Base-by-base conservation (phyloP, 2,888 invertebrate genomes). In the Temnothorax rugatulus region DNA sequence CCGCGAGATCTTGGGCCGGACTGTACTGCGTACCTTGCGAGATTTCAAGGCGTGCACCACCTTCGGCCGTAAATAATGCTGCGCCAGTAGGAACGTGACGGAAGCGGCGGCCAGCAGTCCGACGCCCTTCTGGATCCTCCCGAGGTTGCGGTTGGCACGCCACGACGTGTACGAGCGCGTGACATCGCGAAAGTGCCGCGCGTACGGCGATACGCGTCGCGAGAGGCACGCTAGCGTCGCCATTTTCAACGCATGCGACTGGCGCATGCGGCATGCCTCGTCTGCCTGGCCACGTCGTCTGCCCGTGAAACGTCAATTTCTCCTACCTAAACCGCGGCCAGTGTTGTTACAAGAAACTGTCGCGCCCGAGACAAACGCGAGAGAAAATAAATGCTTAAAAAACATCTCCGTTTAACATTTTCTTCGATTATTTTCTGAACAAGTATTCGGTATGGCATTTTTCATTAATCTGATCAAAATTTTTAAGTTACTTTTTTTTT, bases 11-110 rank as follows among this genome's bases (percentile, higher is more conserved):
- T 75, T 21, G 21, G 9, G 34, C 41, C 2, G 50, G 25, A 69
- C 52, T 87, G 81, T 86, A 64, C 75, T 25, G 83, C 89, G 94
- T 94, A 96, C 96, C 94, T 95, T 95, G 92, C 95, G 95, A 71
- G 95, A 87, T 91, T 95, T 96, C 75, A 95, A 94, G 52, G 96
- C 96, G 91, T 96, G 94, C 13, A 96, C 96, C 85, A 95, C 93
- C 83, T 93, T 93, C 18, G 92, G 90, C 90, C 94, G 95, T 47
- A 93, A 88, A 74, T 94, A 94, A 92, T 95, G 95, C 89, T 95
- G 95, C 63, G 95, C 94, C 29, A 95, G 90, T 86, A 95, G 94
- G 61, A 96, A 92, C 9, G 95, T 94, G 57, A 95, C 92, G 57
- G 95, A 95, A 64, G 95, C 95, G 69, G 95, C 95, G 44, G 95